Evolutionary conservation across 53 echinoderm and acorn worm species (phyloP).

Genomic region (Astropecten irregularis): DNA sequence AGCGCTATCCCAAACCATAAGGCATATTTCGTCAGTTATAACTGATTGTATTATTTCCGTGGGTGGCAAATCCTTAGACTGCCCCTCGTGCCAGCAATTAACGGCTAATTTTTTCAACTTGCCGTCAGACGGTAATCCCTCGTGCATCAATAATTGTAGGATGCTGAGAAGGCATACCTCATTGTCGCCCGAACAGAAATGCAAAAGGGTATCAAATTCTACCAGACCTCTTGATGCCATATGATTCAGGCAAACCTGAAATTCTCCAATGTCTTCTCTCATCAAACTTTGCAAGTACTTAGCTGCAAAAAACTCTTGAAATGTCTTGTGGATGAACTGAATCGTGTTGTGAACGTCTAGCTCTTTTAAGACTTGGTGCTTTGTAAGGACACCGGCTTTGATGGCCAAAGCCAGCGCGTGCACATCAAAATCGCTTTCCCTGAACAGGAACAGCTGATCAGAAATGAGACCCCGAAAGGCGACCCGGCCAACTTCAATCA

Average conservation of each 20-base stretch:
- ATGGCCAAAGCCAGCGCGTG: too few relatives aligned
- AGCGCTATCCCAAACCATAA: background rate
- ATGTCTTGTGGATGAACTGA: too few relatives aligned
- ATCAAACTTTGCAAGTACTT: slow-evolving; percentile 4
- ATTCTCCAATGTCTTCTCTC: background rate
- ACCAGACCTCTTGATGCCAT: background rate
- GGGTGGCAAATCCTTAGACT: background rate
- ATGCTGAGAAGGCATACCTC: background rate
- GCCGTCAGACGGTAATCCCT: background rate
- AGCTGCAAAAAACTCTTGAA: slow-evolving; percentile 13
- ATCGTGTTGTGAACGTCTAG: too few relatives aligned
- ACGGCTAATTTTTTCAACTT: background rate
- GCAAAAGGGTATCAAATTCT: background rate
- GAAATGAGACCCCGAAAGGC: too few relatives aligned
- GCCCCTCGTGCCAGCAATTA: slow-evolving; percentile 2
- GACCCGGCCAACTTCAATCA: too few relatives aligned
- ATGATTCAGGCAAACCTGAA: background rate
- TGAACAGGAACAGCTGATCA: too few relatives aligned
- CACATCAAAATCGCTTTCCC: too few relatives aligned
- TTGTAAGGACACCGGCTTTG: slow-evolving; percentile 22
- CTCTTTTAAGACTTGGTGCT: background rate
- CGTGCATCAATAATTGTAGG: background rate
- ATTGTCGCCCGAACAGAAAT: slow-evolving; percentile 10
- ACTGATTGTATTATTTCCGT: slow-evolving; percentile 1
- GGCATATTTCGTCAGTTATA: background rate